Percentiles rank a stretch among this genome's conserved stretches.
Evolutionary conservation across 1,140 invertebrate genomes (phyloP).

Genomic region (Anoplophora glabripennis): DNA sequence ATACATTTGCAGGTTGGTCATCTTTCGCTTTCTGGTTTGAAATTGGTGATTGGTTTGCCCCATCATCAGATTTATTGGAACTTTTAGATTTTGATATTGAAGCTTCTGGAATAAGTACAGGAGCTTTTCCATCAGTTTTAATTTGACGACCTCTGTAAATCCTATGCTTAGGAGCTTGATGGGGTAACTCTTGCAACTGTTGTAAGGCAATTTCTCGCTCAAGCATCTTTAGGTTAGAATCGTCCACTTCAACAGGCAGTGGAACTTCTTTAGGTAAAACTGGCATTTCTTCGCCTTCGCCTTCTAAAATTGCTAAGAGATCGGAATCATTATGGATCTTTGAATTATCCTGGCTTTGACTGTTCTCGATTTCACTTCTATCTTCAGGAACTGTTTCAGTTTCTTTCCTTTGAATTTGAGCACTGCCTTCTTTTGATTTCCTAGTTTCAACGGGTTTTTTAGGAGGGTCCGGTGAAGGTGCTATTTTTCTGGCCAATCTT

Average conservation of each 20-base stretch:
- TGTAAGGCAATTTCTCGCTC: constrained; percentile 45
- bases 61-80: neutral
- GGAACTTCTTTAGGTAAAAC: constrained; percentile 9
- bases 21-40: neutral
- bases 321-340: constrained; percentile 27
- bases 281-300: constrained; percentile 27
- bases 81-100: neutral
- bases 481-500: constrained; percentile 44
- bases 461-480: constrained; percentile 14
- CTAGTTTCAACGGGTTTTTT: constrained; percentile 5
- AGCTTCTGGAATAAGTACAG: neutral
- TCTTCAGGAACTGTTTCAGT: neutral
- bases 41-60: neutral
- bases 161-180: constrained; percentile 15
- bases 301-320: constrained; percentile 47
- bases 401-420: neutral
- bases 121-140: neutral
- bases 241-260: constrained; percentile 8
- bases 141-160: constrained; percentile 1
- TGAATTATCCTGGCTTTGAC: constrained; percentile 14
- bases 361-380: constrained; percentile 4
- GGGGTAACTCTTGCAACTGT: constrained; percentile 42
- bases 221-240: constrained; percentile 36
- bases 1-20: neutral
- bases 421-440: neutral